Evolutionary conservation across 2,888 invertebrate species (phyloP), one percentile per base, ranked within the genome.

Genomic region (Ctenicera cuprea): DNA sequence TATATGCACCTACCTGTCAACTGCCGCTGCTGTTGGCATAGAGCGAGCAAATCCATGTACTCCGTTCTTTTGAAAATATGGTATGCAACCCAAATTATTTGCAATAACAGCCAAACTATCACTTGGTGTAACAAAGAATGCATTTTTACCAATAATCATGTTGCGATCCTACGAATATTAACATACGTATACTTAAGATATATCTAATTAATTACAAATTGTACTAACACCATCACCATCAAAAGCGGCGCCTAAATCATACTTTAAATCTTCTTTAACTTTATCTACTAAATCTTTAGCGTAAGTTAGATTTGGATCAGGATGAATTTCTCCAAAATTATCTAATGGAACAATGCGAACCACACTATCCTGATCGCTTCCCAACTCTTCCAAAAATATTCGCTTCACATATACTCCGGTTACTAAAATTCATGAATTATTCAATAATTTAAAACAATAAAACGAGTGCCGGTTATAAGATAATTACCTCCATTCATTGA

Each of bases 61-160:
- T 0, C 96, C 96, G 59, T 91, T 90, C 81, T 93, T 92, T 85
- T 92, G 88, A 89, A 99, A 99, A 89, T 99, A 99, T 0, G 99
- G 99, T 83, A 99, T 97, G 83, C 92, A 92, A 22, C 94, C 91
- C 74, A 98, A 88, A 86, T 98, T 94, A 83, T 95, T 94, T 3
- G 98, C 99, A 74, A 99, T 90, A 3, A 97, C 97, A 0, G 99
- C 99, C 80, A 99, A 89, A 11, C 98, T 94, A 85, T 99, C 99
- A 64, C 97, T 97, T 0, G 99, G 99, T 0, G 97, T 98, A 12
- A 99, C 98, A 88, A 99, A 99, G 89, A 99, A 99, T 3, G 97
- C 98, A 75, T 92, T 92, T 83, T 94, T 92, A 9, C 99, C 99
- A 67, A 99, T 92, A 81, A 99, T 96, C 99, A 98, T 98, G 89